Evolutionary conservation across 1,140 invertebrate genomes (phyloP).

Genomic region (Lasioglossum albipes): DNA sequence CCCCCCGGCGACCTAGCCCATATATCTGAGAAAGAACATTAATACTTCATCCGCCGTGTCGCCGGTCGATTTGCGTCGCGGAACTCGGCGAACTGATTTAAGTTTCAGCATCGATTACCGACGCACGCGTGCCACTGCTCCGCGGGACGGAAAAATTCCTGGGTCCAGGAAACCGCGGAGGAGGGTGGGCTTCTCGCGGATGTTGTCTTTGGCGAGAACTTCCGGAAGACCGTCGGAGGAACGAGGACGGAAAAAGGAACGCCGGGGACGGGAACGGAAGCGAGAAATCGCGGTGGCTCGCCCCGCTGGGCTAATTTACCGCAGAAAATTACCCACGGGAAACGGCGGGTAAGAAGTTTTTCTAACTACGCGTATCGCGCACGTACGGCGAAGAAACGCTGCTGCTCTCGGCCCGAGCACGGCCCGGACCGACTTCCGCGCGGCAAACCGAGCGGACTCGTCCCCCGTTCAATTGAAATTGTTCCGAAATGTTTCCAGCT

Average conservation of each 20-base stretch:
- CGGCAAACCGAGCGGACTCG: neutral
- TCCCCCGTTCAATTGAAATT: neutral
- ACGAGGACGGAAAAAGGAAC: neutral
- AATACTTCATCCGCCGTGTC: conserved; percentile 45
- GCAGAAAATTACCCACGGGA: neutral
- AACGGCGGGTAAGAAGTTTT: neutral
- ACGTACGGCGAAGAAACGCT: neutral
- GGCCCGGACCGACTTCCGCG: neutral
- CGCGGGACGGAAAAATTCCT: neutral
- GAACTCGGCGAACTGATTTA: conserved; percentile 36
- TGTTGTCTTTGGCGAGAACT: too few relatives aligned
- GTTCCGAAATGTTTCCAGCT: neutral
- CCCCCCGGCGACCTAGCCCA: conserved; percentile 3
- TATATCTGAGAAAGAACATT: conserved; percentile 43
- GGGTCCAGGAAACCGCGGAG: too few relatives aligned
- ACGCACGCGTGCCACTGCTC: neutral
- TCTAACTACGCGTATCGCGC: neutral
- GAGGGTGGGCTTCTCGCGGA: too few relatives aligned
- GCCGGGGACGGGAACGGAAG: too few relatives aligned
- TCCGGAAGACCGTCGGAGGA: too few relatives aligned
- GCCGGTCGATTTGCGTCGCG: conserved; percentile 33
- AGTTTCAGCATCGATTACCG: conserved; percentile 45
- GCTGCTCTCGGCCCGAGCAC: too few relatives aligned
- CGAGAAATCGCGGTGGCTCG: neutral
- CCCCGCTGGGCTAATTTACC: neutral